These are phyloP conservation scores for Rissa tridactyla DNA, from an alignment of 2,113 vertebrate genomes.

Conservation along the genomic window DNA sequence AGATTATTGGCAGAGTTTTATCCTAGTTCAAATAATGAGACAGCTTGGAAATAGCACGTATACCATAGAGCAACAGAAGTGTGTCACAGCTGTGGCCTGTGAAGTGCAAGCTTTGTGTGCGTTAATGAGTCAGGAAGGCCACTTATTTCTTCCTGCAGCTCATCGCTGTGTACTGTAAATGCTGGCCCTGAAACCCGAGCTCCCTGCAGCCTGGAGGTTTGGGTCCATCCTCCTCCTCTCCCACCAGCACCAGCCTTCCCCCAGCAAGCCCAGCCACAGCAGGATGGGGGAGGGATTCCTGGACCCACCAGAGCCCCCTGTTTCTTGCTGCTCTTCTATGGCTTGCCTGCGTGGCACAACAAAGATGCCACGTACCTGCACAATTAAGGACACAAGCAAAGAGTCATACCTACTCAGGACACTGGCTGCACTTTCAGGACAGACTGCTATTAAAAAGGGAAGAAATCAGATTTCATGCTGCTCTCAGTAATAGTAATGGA, in stretches of 20 bases:
- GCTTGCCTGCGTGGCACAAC: background rate
- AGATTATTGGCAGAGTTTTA: background rate
- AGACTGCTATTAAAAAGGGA: background rate
- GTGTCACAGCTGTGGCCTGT: background rate
- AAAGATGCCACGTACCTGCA: background rate
- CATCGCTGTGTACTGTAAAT: background rate
- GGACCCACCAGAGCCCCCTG: rapidly evolving
- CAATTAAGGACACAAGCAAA: background rate
- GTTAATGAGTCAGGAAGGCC: background rate
- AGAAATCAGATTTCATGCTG: background rate
- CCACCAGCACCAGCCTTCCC: background rate
- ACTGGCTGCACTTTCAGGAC: background rate
- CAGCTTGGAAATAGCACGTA: background rate
- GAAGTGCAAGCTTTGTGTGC: background rate
- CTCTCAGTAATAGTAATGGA: background rate
- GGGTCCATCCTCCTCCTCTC: background rate
- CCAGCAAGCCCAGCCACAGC: background rate
- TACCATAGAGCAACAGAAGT: background rate
- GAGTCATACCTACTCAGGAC: background rate
- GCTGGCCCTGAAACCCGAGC: background rate
- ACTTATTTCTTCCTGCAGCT: background rate
- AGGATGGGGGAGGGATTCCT: background rate
- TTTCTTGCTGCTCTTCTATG: background rate
- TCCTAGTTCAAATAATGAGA: background rate
- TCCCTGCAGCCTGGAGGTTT: background rate